These are phyloP conservation scores for Paragorgia papillata DNA, from an alignment of 92 coral and sea anemone genomes.

Conservation along the genomic window DNA sequence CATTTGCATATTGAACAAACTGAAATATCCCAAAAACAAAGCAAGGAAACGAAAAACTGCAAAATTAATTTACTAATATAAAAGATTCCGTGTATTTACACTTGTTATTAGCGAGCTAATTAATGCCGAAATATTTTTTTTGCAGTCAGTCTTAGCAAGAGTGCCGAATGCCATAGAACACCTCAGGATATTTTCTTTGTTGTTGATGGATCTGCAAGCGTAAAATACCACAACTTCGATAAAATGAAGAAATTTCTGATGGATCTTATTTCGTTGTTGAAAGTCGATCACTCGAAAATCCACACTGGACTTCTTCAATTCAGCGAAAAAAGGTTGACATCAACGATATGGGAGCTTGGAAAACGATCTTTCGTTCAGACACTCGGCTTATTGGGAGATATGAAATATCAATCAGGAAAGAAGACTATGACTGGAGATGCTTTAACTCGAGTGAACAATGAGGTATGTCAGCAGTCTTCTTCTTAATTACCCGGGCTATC, in stretches of 20 bases:
- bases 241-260: constrained; percentile 28
- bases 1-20: no score
- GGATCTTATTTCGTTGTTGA: constrained; percentile 19
- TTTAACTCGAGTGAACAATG: constrained; percentile 22
- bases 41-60: no score
- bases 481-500: no score
- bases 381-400: background rate
- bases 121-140: no score
- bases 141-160: no score
- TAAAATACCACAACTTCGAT: constrained; percentile 1
- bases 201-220: constrained; percentile 32
- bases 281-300: constrained; percentile 6
- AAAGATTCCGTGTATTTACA: no score
- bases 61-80: no score
- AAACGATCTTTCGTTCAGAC: background rate
- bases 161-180: background rate
- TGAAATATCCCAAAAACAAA: no score
- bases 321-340: constrained; percentile 2
- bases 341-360: constrained; percentile 10
- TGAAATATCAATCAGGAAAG: constrained; percentile 26
- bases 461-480: constrained; percentile 10
- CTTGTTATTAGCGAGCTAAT: no score
- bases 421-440: constrained; percentile 40
- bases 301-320: constrained; percentile 35
- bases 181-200: constrained; percentile 38